phyloP scores from a whole-genome alignment of 2,797 vertebrate genomes.

The Bovichtus diacanthus region DNA sequence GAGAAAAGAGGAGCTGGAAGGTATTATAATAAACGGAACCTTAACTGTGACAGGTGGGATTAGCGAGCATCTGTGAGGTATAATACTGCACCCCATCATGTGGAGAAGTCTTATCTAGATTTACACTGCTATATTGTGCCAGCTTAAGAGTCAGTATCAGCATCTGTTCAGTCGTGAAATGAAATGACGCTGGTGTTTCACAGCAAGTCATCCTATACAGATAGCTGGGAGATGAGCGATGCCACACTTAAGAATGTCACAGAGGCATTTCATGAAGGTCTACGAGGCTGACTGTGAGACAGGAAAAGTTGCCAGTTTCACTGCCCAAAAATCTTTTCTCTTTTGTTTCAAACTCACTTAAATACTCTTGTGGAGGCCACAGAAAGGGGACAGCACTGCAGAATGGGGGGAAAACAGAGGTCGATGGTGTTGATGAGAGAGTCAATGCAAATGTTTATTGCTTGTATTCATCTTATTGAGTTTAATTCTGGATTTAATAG shows the following conservation, averaged over 20 bases:
- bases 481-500: neutral
- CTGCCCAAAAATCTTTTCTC: neutral
- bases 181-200: conserved; percentile 53
- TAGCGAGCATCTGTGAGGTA: conserved; percentile 49
- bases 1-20: conserved; percentile 56
- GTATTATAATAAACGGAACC: conserved; percentile 67
- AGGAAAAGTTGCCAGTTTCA: neutral
- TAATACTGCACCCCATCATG: conserved; percentile 60
- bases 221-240: conserved; percentile 38
- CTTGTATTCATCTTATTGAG: neutral
- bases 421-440: neutral
- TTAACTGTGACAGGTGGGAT: conserved; percentile 68
- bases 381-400: too few species aligned
- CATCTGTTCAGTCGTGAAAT: conserved; percentile 67
- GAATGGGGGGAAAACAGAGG: neutral
- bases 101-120: conserved; percentile 64
- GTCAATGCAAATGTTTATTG: neutral
- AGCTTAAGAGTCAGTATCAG: conserved; percentile 63
- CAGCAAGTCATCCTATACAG: conserved; percentile 40
- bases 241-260: conserved; percentile 26
- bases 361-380: neutral
- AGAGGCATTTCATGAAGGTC: conserved; percentile 5
- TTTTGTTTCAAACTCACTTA: neutral
- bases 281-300: neutral
- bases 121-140: conserved; percentile 45